phyloP scores from a whole-genome alignment of 2,113 vertebrate species.

The Pseudolaguvia tuberculata region DNA sequence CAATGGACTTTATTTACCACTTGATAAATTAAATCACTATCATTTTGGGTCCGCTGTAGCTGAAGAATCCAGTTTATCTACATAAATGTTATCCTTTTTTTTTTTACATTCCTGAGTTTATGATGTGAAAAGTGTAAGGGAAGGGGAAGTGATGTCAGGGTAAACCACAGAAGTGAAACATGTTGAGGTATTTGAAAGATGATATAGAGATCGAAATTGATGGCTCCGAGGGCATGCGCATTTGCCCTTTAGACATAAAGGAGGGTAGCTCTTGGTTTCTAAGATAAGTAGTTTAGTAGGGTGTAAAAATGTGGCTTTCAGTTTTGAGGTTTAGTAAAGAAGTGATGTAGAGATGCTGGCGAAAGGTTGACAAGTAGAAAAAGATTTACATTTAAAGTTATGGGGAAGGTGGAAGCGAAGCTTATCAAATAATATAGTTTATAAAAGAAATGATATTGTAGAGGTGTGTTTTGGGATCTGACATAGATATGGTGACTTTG shows the following conservation, averaged over 20 bases:
- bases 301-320: too few relatives aligned
- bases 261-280: too few relatives aligned
- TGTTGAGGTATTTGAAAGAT: neutral
- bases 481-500: neutral
- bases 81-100: neutral
- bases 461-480: neutral
- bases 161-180: neutral
- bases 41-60: constrained; percentile 21
- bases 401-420: too few relatives aligned
- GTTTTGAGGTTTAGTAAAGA: too few relatives aligned
- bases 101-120: constrained; percentile 4
- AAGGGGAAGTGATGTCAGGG: constrained; percentile 41
- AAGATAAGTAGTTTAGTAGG: too few relatives aligned
- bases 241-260: neutral
- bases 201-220: too few relatives aligned
- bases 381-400: too few relatives aligned
- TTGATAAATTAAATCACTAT: constrained; percentile 16
- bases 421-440: too few relatives aligned
- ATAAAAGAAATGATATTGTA: neutral
- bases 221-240: neutral
- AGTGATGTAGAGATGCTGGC: too few relatives aligned
- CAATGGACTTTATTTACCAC: neutral
- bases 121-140: constrained; percentile 31
- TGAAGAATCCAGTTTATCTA: constrained; percentile 36
- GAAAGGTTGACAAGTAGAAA: too few relatives aligned